These are phyloP conservation scores for Styela clava DNA, from an alignment of 23 tunicate genomes.

Conservation along the genomic window DNA sequence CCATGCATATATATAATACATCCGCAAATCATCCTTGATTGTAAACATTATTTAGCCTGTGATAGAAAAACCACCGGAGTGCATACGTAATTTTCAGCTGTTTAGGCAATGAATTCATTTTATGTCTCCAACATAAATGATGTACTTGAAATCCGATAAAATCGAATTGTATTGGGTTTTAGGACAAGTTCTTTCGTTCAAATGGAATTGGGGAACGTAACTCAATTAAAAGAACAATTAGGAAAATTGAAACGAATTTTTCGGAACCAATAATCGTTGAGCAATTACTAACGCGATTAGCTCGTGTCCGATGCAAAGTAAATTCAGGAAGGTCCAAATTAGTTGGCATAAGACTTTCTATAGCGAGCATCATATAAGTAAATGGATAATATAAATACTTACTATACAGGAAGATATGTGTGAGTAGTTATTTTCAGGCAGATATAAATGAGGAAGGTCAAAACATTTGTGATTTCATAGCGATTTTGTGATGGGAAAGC, in stretches of 20 bases:
- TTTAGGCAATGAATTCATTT: neutral
- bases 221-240: constrained; percentile 21
- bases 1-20: too few species aligned
- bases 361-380: neutral
- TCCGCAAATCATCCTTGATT: too few species aligned
- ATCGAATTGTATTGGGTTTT: constrained; percentile 12
- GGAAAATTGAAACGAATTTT: neutral
- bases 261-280: constrained; percentile 5
- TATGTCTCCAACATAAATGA: neutral
- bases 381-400: neutral
- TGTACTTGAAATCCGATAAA: neutral
- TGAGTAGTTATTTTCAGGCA: too few species aligned
- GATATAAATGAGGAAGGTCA: too few species aligned
- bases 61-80: too few species aligned
- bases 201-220: neutral
- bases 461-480: too few species aligned
- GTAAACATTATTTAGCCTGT: too few species aligned
- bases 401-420: too few species aligned
- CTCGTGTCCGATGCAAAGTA: neutral
- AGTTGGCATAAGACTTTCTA: neutral
- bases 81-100: too few species aligned
- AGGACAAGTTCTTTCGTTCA: constrained; percentile 6
- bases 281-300: constrained; percentile 24
- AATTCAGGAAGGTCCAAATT: neutral
- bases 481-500: too few species aligned